phyloP scores from a whole-genome alignment of 2,113 vertebrate species.

The Dolichotis patagonum region DNA sequence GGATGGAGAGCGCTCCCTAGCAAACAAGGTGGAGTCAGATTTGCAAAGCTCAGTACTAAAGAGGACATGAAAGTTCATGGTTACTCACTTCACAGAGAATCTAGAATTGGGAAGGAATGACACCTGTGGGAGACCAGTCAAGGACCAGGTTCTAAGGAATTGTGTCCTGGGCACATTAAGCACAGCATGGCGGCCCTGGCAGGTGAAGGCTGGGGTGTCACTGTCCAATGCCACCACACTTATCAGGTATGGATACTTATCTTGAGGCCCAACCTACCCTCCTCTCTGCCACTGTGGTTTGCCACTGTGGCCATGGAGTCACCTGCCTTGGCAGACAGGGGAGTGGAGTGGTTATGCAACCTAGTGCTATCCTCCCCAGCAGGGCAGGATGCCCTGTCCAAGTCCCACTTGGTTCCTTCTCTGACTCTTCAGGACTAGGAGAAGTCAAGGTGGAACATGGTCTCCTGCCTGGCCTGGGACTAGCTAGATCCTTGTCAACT shows the following conservation, averaged over 20 bases:
- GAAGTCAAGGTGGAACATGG: too few relatives aligned
- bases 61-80: not conserved
- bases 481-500: too few relatives aligned
- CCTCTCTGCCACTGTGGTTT: not conserved
- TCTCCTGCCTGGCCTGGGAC: too few relatives aligned
- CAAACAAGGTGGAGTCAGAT: conserved; percentile 32
- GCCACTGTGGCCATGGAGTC: not conserved
- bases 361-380: not conserved
- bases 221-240: not conserved
- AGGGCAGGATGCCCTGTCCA: not conserved
- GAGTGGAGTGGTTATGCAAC: not conserved
- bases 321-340: not conserved
- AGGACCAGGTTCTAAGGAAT: not conserved
- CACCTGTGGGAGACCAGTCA: too few relatives aligned
- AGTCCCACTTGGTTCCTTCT: not conserved
- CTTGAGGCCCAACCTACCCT: too few relatives aligned
- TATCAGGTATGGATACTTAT: not conserved
- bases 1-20: conserved; percentile 88
- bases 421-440: not conserved
- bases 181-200: not conserved
- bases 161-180: not conserved
- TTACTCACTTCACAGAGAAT: too few relatives aligned
- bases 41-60: not conserved
- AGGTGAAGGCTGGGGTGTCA: not conserved
- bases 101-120: not conserved